These are phyloP conservation scores for Saturnia pavonia DNA, from an alignment of 2,888 invertebrate species.

Conservation along the genomic window DNA sequence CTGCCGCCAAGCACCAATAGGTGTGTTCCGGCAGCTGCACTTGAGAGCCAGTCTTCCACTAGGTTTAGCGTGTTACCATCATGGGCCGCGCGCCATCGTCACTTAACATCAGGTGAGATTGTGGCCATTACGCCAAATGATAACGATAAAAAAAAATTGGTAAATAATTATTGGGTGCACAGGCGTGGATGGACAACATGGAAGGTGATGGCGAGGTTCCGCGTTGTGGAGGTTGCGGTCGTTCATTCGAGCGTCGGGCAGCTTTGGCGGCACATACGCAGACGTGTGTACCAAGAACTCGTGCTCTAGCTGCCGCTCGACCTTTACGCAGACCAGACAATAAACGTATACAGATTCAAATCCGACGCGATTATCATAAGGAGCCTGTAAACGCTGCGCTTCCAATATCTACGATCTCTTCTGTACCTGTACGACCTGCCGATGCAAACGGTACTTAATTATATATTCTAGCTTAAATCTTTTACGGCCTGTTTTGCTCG, in stretches of 20 bases:
- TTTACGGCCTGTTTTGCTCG: neutral
- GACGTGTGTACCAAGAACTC: constrained; percentile 82
- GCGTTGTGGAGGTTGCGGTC: constrained; percentile 86
- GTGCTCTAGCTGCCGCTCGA: constrained; percentile 45
- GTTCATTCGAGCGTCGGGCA: constrained; percentile 87
- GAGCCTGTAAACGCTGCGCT: constrained; percentile 25
- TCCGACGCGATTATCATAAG: constrained; percentile 72
- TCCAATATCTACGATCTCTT: neutral
- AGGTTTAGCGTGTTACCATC: too few species aligned
- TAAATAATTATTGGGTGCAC: constrained; percentile 7
- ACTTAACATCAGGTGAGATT: too few species aligned
- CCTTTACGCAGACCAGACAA: constrained; percentile 41
- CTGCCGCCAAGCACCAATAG: too few species aligned
- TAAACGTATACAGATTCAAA: constrained; percentile 71
- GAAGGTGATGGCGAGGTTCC: constrained; percentile 83
- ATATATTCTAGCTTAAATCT: neutral
- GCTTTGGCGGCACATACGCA: constrained; percentile 87
- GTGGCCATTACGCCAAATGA: too few species aligned
- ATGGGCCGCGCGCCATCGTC: too few species aligned
- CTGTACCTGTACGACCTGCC: neutral
- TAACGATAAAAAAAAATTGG: neutral
- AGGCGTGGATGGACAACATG: constrained; percentile 85
- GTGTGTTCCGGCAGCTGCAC: too few species aligned
- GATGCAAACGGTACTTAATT: neutral
- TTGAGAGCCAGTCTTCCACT: too few species aligned